Evolutionary conservation across 2,797 vertebrate species (phyloP).

Genomic region (Ptychadena robeensis): DNA sequence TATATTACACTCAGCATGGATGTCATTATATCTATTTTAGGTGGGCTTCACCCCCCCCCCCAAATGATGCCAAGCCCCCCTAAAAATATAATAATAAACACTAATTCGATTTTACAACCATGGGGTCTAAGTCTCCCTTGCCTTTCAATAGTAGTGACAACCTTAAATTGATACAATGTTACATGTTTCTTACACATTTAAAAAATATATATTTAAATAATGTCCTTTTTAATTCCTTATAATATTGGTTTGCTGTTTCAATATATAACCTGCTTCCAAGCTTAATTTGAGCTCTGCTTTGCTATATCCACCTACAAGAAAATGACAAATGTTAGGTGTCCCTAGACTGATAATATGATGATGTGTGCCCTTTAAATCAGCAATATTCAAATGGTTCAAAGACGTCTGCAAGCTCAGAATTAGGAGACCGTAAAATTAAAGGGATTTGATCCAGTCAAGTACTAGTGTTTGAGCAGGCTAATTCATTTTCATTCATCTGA

Average conservation of each 20-base stretch:
- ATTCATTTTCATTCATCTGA: constrained; percentile 64
- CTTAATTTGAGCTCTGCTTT: background rate
- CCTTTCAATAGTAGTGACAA: no score
- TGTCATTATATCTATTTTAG: no score
- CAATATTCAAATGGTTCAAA: constrained; percentile 66
- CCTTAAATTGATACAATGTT: no score
- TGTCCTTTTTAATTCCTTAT: background rate
- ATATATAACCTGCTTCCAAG: background rate
- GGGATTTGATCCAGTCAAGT: constrained; percentile 66
- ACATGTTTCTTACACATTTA: no score
- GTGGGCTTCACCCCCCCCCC: no score
- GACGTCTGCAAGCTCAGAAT: constrained; percentile 63
- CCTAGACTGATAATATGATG: constrained; percentile 60
- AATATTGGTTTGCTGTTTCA: background rate
- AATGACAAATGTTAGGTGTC: constrained; percentile 36
- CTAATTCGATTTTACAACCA: no score
- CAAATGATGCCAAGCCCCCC: no score
- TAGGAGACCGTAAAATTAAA: constrained; percentile 65
- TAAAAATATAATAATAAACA: no score
- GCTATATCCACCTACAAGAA: constrained; percentile 1
- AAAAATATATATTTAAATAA: no score
- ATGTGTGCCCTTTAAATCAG: constrained; percentile 64
- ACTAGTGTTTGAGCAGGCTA: constrained; percentile 64
- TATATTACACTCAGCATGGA: no score
- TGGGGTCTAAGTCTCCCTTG: no score